phyloP scores from a whole-genome alignment of 2,888 invertebrate genomes.

The Cephus nigrinus region DNA sequence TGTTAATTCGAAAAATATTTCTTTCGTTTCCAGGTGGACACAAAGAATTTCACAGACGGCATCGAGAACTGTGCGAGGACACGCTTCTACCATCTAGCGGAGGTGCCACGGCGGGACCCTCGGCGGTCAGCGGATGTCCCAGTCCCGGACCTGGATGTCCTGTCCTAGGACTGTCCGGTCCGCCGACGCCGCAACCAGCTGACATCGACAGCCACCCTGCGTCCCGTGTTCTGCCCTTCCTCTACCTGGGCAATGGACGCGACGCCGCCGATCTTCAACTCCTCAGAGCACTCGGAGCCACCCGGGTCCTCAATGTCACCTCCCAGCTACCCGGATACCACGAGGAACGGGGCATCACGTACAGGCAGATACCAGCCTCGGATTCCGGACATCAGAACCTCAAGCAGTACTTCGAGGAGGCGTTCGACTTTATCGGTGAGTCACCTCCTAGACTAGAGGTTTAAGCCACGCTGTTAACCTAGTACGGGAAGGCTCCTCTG shows the following conservation, averaged over 20 bases:
- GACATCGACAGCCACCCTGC: conserved; percentile 82
- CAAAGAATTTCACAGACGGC: conserved; percentile 77
- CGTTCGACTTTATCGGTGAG: conserved; percentile 88
- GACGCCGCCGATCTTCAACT: conserved; percentile 80
- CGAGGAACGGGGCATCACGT: conserved; percentile 74
- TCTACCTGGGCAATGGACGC: conserved; percentile 84
- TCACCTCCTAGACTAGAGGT: conserved; percentile 17
- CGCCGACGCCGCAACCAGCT: conserved; percentile 59
- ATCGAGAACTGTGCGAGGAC: conserved; percentile 80
- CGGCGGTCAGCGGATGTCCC: conserved; percentile 66
- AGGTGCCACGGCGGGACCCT: conserved; percentile 45
- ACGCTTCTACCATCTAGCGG: conserved; percentile 69
- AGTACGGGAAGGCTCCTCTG: background rate
- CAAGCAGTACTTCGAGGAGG: conserved; percentile 89
- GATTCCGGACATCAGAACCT: conserved; percentile 88
- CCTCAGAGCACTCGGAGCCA: conserved; percentile 75
- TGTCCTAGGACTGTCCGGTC: conserved; percentile 50
- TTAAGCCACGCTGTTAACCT: background rate
- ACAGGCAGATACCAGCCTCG: conserved; percentile 83
- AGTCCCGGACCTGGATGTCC: conserved; percentile 61
- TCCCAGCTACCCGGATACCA: conserved; percentile 80
- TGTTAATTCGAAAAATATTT: background rate
- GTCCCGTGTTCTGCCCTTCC: conserved; percentile 82
- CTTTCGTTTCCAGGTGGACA: conserved; percentile 73
- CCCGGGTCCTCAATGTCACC: conserved; percentile 85